A percentile compares a stretch with the other conserved stretches of the same genome.
Evolutionary conservation across 1,140 invertebrate genomes (phyloP).

Genomic region (Aphelinus certus): DNA sequence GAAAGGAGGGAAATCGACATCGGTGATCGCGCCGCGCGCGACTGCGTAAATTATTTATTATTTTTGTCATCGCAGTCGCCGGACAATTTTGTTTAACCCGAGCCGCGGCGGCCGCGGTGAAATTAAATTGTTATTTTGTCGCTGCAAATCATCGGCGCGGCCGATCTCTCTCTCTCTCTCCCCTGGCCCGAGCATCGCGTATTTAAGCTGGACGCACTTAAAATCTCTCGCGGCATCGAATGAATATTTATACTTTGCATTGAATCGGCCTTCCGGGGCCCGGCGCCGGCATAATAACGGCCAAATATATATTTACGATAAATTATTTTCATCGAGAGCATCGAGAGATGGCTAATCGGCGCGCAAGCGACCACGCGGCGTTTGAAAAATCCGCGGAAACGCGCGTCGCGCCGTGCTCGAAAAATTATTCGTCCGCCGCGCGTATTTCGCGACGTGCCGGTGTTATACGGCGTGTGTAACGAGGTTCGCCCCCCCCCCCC

Average conservation of each 20-base stretch:
- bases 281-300: slow-evolving; percentile 58
- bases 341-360: slow-evolving; percentile 59
- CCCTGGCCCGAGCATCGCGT: slow-evolving; percentile 29
- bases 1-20: slow-evolving; percentile 57
- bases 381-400: slow-evolving; percentile 19
- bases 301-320: slow-evolving; percentile 65
- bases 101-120: slow-evolving; percentile 48
- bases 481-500: neutral
- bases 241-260: slow-evolving; percentile 68
- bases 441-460: slow-evolving; percentile 11
- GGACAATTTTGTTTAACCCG: slow-evolving; percentile 62
- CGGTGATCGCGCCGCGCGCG: slow-evolving; percentile 51
- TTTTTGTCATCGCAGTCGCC: slow-evolving; percentile 55
- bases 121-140: slow-evolving; percentile 68
- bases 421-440: slow-evolving; percentile 19
- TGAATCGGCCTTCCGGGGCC: slow-evolving; percentile 62
- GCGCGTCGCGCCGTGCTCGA: neutral
- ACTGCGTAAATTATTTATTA: slow-evolving; percentile 65
- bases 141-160: slow-evolving; percentile 59
- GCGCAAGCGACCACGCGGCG: slow-evolving; percentile 30
- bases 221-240: slow-evolving; percentile 61
- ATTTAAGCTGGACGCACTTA: slow-evolving; percentile 49
- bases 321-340: slow-evolving; percentile 62
- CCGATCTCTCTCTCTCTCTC: neutral
- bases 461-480: slow-evolving; percentile 3